Percentiles rank a stretch among this genome's conserved stretches.
These are phyloP conservation scores for Protonibea diacanthus DNA, from an alignment of 2,797 vertebrate species.

Conservation along the genomic window DNA sequence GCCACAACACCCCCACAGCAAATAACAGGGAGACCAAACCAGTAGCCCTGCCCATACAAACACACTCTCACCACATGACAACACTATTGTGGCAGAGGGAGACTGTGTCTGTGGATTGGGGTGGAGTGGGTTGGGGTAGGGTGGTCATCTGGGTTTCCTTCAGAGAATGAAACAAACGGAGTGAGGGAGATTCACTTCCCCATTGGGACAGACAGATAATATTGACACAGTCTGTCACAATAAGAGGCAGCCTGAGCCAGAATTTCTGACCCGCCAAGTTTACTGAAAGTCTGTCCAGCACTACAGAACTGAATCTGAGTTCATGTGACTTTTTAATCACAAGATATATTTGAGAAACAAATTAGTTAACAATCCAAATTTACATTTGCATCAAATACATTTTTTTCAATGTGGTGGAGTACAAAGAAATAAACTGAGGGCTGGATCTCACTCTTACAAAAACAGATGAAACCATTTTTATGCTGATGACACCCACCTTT, in stretches of 20 bases:
- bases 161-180: slow-evolving; percentile 70
- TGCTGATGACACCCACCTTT: slow-evolving; percentile 23
- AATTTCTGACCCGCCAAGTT: slow-evolving; percentile 1
- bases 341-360: neutral
- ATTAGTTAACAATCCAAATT: neutral
- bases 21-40: slow-evolving; percentile 67
- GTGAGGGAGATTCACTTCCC: slow-evolving; percentile 76
- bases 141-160: slow-evolving; percentile 71
- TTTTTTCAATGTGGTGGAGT: neutral
- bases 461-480: neutral
- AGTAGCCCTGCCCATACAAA: slow-evolving; percentile 58
- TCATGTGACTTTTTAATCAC: neutral
- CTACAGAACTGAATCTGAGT: neutral
- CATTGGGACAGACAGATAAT: slow-evolving; percentile 73
- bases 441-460: neutral
- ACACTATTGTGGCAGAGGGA: slow-evolving; percentile 65
- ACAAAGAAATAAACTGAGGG: neutral
- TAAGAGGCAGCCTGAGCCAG: slow-evolving; percentile 47
- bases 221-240: slow-evolving; percentile 75
- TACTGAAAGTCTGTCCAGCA: neutral
- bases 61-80: slow-evolving; percentile 64
- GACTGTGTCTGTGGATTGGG: slow-evolving; percentile 38
- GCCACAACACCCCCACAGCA: slow-evolving; percentile 75
- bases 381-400: neutral
- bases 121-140: slow-evolving; percentile 50